Evolutionary conservation across 2,888 invertebrate species (phyloP), one percentile per base, ranked within the genome.

Genomic region (Eurytoma adleriae): DNA sequence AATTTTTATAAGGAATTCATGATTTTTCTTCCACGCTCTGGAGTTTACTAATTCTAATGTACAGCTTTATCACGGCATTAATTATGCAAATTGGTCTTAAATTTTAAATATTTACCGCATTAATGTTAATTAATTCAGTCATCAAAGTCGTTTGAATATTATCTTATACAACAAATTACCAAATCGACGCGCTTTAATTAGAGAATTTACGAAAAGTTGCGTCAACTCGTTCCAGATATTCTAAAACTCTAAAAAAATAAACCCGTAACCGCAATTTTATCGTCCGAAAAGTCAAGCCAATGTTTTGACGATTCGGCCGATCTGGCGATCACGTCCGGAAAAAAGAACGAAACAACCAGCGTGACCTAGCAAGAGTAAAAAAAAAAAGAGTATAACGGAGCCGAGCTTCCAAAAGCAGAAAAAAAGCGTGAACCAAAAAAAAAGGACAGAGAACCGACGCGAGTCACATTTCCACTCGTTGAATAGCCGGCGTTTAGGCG

Each of bases 401-500:
- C n/a, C 54, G 54, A 14, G 54, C 54, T 40, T 40, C 54, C 54
- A n/a, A 54, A 52, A 16, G 52, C 13, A 52, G 13, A 52, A 14
- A 16, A 14, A 54, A 54, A 54, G 54, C 54, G n/a, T n/a, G 1
- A 10, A 40, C 1, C 10, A 1, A 40, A 7, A 54, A 1, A 14
- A 54, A n/a, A n/a, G n/a, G n/a, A 54, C 3, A 16, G 13, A 54
- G 2, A 54, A 24, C 24, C 24, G 24, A 24, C 24, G 24, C 24
- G 54, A 5, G n/a, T 54, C 14, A 4, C 54, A 5, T 54, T 54
- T 54, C 54, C 12, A 67, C 67, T 20, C 24, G 50, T 50, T 50
- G 66, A 69, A 27, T 20, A 5, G 30, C 30, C 57, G 66, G 57
- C n/a, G n/a, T 59, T 67, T 75, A 75, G 69, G 61, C 40, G 69